Evolutionary conservation across 2,113 vertebrate genomes (phyloP).

Genomic region (Marcusenius ussheri): DNA sequence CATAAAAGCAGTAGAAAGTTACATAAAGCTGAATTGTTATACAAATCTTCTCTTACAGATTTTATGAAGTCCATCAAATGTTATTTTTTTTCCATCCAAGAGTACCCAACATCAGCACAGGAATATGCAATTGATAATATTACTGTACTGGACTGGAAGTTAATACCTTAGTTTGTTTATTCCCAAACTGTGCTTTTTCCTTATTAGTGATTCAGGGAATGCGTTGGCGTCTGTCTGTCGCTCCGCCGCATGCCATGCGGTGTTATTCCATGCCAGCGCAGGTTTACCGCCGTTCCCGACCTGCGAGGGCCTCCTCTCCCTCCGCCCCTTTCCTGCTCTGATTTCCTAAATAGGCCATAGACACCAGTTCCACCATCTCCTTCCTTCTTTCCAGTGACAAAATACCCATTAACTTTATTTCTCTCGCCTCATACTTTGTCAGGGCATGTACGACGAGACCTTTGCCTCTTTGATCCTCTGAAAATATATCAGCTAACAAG

Average conservation of each 20-base stretch:
- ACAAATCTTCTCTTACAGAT: not conserved
- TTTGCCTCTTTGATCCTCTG: constrained; percentile 27
- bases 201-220: not conserved
- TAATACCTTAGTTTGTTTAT: not conserved
- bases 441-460: constrained; percentile 22
- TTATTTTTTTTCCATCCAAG: not conserved
- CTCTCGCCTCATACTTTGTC: constrained; percentile 20
- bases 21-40: not conserved
- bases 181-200: not conserved
- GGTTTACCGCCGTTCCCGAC: not conserved
- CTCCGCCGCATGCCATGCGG: too few relatives aligned
- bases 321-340: constrained; percentile 22
- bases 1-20: not conserved
- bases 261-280: too few relatives aligned
- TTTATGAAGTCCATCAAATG: not conserved
- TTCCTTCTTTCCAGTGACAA: constrained; percentile 17
- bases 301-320: not conserved
- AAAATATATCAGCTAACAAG: constrained; percentile 36
- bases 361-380: not conserved
- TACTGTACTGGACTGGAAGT: not conserved
- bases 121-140: not conserved
- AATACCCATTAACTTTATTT: constrained; percentile 26
- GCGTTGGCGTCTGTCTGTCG: not conserved
- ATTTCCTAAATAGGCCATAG: constrained; percentile 28
- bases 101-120: not conserved